phyloP scores from a whole-genome alignment of 2,888 invertebrate species.

The Dasysyrphus tricinctus region DNA sequence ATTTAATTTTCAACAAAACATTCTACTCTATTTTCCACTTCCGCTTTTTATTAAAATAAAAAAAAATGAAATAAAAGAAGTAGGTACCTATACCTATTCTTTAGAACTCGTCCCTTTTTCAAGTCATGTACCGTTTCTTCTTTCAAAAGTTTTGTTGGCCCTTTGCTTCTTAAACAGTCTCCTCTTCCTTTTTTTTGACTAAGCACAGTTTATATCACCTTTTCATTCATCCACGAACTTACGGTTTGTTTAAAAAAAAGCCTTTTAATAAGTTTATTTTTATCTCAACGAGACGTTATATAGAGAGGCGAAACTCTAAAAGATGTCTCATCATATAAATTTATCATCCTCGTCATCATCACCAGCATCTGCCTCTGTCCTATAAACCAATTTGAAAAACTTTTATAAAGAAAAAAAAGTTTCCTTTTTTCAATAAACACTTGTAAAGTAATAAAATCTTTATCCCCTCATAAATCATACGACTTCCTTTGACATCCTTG shows the following conservation, averaged over 20 bases:
- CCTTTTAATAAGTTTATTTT: constrained; percentile 59
- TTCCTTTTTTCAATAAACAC: constrained; percentile 53
- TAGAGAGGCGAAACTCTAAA: constrained; percentile 2
- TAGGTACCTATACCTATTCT: not conserved
- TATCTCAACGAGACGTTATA: constrained; percentile 29
- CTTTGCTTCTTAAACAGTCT: not conserved
- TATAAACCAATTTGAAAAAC: constrained; percentile 64
- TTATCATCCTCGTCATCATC: constrained; percentile 22
- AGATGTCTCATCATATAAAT: constrained; percentile 28
- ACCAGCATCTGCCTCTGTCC: constrained; percentile 31
- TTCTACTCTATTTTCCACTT: constrained; percentile 2
- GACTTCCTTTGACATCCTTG: constrained; percentile 63
- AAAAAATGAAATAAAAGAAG: too few species aligned
- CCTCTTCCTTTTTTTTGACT: not conserved
- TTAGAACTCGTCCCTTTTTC: not conserved
- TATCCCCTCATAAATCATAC: constrained; percentile 69
- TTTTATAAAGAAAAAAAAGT: constrained; percentile 23
- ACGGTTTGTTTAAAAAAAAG: constrained; percentile 9
- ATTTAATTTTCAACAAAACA: constrained; percentile 28
- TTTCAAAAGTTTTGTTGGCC: not conserved
- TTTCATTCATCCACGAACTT: constrained; percentile 21
- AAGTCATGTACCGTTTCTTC: not conserved
- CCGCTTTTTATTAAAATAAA: not conserved
- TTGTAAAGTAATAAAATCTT: constrained; percentile 69
- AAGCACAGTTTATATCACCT: constrained; percentile 14